Conservation (phyloP, 2,888 invertebrate species). For the Catocala fraxini region DNA sequence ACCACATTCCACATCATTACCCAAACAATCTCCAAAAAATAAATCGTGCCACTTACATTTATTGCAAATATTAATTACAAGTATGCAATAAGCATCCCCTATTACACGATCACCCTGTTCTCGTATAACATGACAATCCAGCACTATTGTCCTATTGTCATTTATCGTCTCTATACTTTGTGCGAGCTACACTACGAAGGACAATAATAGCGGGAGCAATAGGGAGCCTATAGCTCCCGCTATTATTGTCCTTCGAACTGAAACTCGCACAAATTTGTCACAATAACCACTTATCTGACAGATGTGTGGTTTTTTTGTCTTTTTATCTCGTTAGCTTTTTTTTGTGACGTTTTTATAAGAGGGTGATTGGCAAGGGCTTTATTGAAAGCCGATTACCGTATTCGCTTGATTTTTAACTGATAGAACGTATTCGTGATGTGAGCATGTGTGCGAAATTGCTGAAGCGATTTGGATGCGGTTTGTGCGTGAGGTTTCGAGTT, state of each 20-base stretch:
- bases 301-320: constrained; percentile 46
- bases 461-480: too few relatives aligned
- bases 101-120: neutral
- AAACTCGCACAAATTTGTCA: constrained; percentile 44
- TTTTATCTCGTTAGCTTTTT: constrained; percentile 30
- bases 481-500: too few relatives aligned
- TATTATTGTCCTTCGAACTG: constrained; percentile 12
- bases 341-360: constrained; percentile 32
- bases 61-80: constrained; percentile 8
- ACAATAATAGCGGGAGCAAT: too few relatives aligned
- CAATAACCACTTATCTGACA: constrained; percentile 55
- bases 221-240: constrained; percentile 7
- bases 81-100: too few relatives aligned
- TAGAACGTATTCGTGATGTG: too few relatives aligned
- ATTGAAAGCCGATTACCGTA: constrained; percentile 5
- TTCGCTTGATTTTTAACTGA: neutral
- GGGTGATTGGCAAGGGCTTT: constrained; percentile 11
- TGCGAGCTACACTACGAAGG: too few relatives aligned
- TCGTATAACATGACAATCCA: neutral
- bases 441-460: too few relatives aligned
- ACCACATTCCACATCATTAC: neutral
- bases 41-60: neutral
- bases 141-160: neutral
- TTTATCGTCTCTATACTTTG: neutral
- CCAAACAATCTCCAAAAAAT: neutral